Percentiles rank a stretch among this genome's conserved stretches.
Conservation (phyloP, 2,113 vertebrate genomes). For the Butorides virescens region DNA sequence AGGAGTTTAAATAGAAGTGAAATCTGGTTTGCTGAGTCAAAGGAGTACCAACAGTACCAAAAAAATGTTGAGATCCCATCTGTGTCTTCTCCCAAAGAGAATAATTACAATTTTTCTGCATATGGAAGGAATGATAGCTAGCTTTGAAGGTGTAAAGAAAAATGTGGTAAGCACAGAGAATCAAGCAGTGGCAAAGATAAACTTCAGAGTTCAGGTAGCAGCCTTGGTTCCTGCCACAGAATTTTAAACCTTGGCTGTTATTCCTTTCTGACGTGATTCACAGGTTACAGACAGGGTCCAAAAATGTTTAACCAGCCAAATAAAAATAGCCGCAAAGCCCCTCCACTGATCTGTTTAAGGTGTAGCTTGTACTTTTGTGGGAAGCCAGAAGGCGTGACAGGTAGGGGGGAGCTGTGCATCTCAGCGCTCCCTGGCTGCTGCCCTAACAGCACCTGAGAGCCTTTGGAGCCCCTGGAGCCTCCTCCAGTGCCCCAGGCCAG, state of each 20-base stretch:
- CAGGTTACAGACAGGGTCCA: background rate
- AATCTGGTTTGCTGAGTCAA: slow-evolving; percentile 27
- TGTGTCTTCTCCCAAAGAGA: slow-evolving; percentile 16
- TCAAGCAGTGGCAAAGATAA: background rate
- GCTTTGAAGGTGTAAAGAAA: slow-evolving; percentile 9
- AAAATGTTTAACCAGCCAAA: background rate
- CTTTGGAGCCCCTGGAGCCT: background rate
- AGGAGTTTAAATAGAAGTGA: background rate
- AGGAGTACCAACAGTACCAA: background rate
- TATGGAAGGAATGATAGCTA: background rate
- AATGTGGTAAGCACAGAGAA: background rate
- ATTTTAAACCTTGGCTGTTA: background rate
- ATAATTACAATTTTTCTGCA: background rate
- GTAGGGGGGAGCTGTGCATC: background rate
- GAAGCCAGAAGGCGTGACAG: background rate
- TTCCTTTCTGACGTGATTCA: background rate
- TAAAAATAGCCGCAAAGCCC: background rate
- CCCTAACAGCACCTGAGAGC: background rate
- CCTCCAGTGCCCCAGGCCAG: background rate
- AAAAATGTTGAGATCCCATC: slow-evolving; percentile 11
- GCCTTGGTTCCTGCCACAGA: background rate
- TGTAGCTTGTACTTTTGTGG: background rate
- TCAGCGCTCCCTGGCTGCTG: background rate
- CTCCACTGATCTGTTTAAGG: background rate
- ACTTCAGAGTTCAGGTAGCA: background rate